Evolutionary conservation across 2,113 vertebrate genomes (phyloP).

Genomic region (Corvus cornix): DNA sequence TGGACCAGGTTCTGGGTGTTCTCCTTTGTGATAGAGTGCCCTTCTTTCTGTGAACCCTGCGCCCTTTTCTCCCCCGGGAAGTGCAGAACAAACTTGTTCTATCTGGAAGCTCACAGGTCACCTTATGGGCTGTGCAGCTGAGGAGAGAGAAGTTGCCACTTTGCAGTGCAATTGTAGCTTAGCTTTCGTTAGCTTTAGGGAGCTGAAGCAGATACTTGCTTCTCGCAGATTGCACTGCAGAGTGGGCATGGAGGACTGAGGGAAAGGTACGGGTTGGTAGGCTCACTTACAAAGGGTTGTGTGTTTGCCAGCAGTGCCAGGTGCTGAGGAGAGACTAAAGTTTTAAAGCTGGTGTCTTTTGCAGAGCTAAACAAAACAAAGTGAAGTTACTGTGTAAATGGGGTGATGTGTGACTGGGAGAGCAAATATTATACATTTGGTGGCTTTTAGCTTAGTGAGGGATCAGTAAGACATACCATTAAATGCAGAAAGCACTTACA

Average conservation of each 20-base stretch:
- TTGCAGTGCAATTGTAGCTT: not conserved
- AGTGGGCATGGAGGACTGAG: not conserved
- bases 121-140: accelerated
- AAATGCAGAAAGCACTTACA: not conserved
- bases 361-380: not conserved
- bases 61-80: not conserved
- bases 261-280: not conserved
- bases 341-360: not conserved
- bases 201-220: not conserved
- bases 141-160: not conserved
- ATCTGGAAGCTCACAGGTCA: not conserved
- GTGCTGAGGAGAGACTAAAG: not conserved
- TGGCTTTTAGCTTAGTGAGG: not conserved
- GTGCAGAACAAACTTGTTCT: not conserved
- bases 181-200: not conserved
- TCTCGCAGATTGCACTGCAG: not conserved
- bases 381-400: not conserved
- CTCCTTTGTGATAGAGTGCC: not conserved
- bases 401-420: not conserved
- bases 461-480: not conserved
- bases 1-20: not conserved
- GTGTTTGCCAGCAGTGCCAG: not conserved
- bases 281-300: not conserved
- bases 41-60: not conserved
- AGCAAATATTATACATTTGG: not conserved